A percentile compares a stretch with the other conserved stretches of the same genome.
Evolutionary conservation across 2,888 invertebrate species (phyloP).

Genomic region (Drosophila emarginata): DNA sequence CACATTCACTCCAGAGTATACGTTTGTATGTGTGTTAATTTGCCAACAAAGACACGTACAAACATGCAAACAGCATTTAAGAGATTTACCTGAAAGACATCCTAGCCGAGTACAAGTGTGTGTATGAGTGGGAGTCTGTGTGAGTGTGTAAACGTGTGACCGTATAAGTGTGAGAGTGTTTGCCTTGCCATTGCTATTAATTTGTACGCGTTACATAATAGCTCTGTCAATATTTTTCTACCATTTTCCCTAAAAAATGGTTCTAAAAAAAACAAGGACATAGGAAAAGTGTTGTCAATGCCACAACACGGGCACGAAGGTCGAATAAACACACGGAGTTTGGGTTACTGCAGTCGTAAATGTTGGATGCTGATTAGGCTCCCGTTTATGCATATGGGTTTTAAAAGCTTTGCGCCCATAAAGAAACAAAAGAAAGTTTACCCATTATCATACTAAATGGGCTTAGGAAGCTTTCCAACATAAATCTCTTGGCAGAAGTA

Average conservation of each 20-base stretch:
- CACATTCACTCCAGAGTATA: not conserved
- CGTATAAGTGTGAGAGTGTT: constrained; percentile 45
- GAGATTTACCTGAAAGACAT: constrained; percentile 63
- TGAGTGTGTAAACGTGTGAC: constrained; percentile 6
- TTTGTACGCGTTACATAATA: constrained; percentile 69
- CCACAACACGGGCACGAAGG: not conserved
- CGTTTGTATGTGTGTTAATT: constrained; percentile 63
- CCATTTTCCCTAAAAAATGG: constrained; percentile 61
- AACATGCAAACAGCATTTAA: constrained; percentile 68
- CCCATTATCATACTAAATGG: not conserved
- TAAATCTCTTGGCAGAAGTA: not conserved
- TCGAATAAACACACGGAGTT: not conserved
- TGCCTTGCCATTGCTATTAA: constrained; percentile 67
- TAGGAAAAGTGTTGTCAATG: constrained; percentile 38
- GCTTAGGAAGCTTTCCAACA: not conserved
- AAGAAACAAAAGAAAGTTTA: not conserved
- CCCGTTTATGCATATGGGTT: not conserved
- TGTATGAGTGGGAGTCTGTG: no score
- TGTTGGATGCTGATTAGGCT: not conserved
- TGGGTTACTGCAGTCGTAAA: not conserved
- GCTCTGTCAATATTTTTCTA: constrained; percentile 69
- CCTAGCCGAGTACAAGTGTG: constrained; percentile 12
- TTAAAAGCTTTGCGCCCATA: not conserved
- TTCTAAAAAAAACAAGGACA: constrained; percentile 7
- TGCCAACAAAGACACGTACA: constrained; percentile 72